These are phyloP conservation scores for Cecropterus lyciades DNA, from an alignment of 1,140 invertebrate species.

Conservation along the genomic window DNA sequence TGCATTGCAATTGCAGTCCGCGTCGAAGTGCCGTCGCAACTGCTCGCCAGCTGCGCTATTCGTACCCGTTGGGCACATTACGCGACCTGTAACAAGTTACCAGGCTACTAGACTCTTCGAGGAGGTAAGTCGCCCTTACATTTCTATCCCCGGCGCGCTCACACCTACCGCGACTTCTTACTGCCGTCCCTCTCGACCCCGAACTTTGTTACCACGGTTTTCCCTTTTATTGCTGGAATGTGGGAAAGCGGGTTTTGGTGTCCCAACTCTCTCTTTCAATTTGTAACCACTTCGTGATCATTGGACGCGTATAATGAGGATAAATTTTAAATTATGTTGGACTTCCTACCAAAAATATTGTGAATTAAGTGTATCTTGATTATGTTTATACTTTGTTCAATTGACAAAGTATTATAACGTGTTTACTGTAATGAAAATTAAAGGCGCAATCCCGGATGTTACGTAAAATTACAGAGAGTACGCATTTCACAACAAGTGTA, in stretches of 20 bases:
- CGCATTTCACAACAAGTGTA: too few species aligned
- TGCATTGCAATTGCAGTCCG: constrained; percentile 73
- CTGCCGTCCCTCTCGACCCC: constrained; percentile 53
- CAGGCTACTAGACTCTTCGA: constrained; percentile 63
- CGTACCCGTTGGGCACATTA: constrained; percentile 57
- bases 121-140: constrained; percentile 77
- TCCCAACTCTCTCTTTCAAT: constrained; percentile 81
- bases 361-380: too few species aligned
- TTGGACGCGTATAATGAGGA: constrained; percentile 38
- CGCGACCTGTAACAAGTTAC: constrained; percentile 77
- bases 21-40: constrained; percentile 62
- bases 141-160: constrained; percentile 55
- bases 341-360: too few species aligned
- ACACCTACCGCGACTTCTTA: constrained; percentile 49
- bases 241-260: constrained; percentile 80
- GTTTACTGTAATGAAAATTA: too few species aligned
- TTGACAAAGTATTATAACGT: too few species aligned
- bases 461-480: constrained; percentile 15
- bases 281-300: constrained; percentile 68
- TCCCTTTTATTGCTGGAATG: constrained; percentile 82
- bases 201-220: constrained; percentile 60
- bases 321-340: constrained; percentile 9
- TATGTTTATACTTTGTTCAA: too few species aligned
- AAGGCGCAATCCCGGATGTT: neutral
- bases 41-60: constrained; percentile 62